Conservation (phyloP, 2,888 invertebrate genomes). For the Lasius platythorax region DNA sequence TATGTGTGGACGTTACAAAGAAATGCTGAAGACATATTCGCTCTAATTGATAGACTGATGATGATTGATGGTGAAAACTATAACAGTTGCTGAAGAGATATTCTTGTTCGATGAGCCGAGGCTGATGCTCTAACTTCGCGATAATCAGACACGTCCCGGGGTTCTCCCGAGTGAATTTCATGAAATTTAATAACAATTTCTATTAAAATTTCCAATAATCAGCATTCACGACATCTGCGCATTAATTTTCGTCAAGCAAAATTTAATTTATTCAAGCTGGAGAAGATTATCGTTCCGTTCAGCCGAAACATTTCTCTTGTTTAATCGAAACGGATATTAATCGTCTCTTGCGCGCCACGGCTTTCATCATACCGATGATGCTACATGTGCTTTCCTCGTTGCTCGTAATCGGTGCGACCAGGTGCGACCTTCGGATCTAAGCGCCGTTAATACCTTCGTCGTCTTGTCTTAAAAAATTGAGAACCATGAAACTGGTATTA, state of each 20-base stretch:
- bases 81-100: neutral
- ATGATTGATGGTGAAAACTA: neutral
- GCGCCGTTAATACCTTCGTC: neutral
- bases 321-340: constrained; percentile 23
- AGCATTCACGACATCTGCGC: neutral
- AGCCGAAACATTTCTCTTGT: neutral
- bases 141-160: neutral
- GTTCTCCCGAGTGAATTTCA: neutral
- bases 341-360: neutral
- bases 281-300: neutral
- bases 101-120: neutral
- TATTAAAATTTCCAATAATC: neutral
- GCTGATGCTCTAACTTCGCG: constrained; percentile 4
- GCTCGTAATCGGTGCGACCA: constrained; percentile 19
- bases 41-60: neutral
- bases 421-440: neutral
- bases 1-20: neutral
- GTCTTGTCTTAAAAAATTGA: neutral
- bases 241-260: constrained; percentile 4
- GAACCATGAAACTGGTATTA: neutral
- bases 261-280: neutral
- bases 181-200: neutral
- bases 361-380: neutral
- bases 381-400: neutral
- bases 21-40: neutral